Percentiles rank a stretch among this genome's conserved stretches.
These are phyloP conservation scores for Eristalis pertinax DNA, from an alignment of 2,888 invertebrate species.

Conservation along the genomic window DNA sequence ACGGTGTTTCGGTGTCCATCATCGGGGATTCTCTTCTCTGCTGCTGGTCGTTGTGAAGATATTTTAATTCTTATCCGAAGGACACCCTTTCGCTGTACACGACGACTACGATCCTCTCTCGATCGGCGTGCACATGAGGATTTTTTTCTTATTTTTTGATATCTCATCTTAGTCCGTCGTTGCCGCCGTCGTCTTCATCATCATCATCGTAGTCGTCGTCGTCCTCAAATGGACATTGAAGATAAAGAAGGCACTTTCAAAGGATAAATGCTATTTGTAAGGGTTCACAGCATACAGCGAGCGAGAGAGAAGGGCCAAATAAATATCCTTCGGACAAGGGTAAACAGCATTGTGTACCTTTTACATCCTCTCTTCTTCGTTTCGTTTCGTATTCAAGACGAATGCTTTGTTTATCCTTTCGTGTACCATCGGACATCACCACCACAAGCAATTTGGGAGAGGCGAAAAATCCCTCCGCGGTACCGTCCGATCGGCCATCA, in stretches of 20 bases:
- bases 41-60: slow-evolving; percentile 25
- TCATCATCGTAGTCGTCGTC: slow-evolving; percentile 36
- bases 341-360: slow-evolving; percentile 55
- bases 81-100: slow-evolving; percentile 53
- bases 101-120: slow-evolving; percentile 40
- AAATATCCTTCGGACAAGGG: slow-evolving; percentile 70
- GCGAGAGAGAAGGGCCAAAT: slow-evolving; percentile 50
- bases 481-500: slow-evolving; percentile 63
- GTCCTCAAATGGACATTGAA: slow-evolving; percentile 66
- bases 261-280: slow-evolving; percentile 65
- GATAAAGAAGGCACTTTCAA: slow-evolving; percentile 65
- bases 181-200: slow-evolving; percentile 27
- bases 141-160: slow-evolving; percentile 6
- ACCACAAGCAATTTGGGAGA: slow-evolving; percentile 35
- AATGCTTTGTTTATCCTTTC: slow-evolving; percentile 28
- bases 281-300: slow-evolving; percentile 34
- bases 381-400: neutral
- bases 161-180: neutral
- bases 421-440: slow-evolving; percentile 67
- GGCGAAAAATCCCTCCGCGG: slow-evolving; percentile 1
- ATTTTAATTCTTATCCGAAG: slow-evolving; percentile 68
- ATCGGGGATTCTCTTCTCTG: slow-evolving; percentile 35
- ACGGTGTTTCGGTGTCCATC: slow-evolving; percentile 47
- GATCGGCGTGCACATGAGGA: neutral
- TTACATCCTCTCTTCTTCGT: slow-evolving; percentile 9